A percentile compares a stretch with the other conserved stretches of the same genome.
Evolutionary conservation across 2,888 invertebrate species (phyloP).

Genomic region (Caenorhabditis imperialis): DNA sequence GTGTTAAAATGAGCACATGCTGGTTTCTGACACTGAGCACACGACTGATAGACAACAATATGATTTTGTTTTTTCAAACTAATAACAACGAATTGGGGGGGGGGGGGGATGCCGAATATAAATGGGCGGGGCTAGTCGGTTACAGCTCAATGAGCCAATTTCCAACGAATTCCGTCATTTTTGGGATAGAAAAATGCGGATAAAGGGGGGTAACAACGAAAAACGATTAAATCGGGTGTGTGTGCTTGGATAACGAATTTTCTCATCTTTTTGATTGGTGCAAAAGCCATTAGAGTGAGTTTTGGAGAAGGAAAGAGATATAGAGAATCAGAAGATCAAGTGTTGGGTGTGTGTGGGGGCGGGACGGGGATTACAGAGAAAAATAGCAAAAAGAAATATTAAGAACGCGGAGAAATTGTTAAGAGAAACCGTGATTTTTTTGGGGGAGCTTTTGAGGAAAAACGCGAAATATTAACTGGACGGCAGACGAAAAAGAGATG

Average conservation of each 20-base stretch:
- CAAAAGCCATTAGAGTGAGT: constrained; percentile 30
- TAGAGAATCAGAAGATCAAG: constrained; percentile 29
- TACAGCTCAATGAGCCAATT: neutral
- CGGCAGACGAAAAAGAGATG: constrained; percentile 9
- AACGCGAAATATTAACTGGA: constrained; percentile 1
- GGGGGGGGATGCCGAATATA: constrained; percentile 5
- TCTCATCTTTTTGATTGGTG: neutral
- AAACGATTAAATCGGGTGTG: constrained; percentile 37
- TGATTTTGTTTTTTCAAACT: constrained; percentile 46
- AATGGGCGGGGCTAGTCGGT: neutral
- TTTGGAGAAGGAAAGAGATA: constrained; percentile 7
- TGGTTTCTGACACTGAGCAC: no score
- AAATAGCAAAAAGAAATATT: neutral
- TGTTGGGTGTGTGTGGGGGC: constrained; percentile 17
- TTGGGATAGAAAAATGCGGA: constrained; percentile 2
- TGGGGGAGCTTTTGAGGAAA: constrained; percentile 1
- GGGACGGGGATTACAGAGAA: constrained; percentile 3
- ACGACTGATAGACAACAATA: constrained; percentile 46
- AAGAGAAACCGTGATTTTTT: constrained; percentile 30
- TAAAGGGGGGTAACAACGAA: constrained; percentile 3
- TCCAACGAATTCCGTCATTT: neutral
- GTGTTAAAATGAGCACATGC: no score
- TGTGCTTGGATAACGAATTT: constrained; percentile 5
- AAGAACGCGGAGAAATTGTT: constrained; percentile 11
- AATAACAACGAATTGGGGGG: constrained; percentile 42